Percentiles rank a stretch among this genome's conserved stretches.
These are phyloP conservation scores for Anarsia innoxiella DNA, from an alignment of 2,888 invertebrate genomes.

Conservation along the genomic window DNA sequence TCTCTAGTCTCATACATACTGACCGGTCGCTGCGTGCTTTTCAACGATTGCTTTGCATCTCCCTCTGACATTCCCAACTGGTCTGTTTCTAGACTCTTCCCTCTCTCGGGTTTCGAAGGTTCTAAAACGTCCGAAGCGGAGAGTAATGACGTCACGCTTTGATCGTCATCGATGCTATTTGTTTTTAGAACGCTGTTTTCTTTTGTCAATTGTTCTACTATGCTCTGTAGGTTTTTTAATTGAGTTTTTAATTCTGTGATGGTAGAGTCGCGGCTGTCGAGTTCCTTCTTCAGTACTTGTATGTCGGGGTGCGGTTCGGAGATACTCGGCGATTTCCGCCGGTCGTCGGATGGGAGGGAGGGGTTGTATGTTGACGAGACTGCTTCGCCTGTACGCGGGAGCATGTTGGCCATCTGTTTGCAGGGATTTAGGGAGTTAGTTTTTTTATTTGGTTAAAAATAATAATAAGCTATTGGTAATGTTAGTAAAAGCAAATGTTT, in stretches of 20 bases:
- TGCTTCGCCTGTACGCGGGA: slow-evolving; percentile 51
- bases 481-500: too few species aligned
- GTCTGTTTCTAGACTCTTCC: slow-evolving; percentile 61
- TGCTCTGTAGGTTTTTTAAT: slow-evolving; percentile 76
- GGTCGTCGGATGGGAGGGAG: slow-evolving; percentile 37
- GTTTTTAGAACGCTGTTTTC: slow-evolving; percentile 87
- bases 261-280: slow-evolving; percentile 78
- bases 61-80: slow-evolving; percentile 58
- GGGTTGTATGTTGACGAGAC: slow-evolving; percentile 59
- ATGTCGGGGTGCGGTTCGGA: slow-evolving; percentile 37
- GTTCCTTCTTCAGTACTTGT: slow-evolving; percentile 65
- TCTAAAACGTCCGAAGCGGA: slow-evolving; percentile 26
- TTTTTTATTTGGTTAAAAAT: too few species aligned
- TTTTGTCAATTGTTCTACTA: slow-evolving; percentile 83
- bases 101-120: slow-evolving; percentile 41
- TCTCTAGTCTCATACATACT: slow-evolving; percentile 92
- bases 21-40: slow-evolving; percentile 80
- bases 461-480: too few species aligned
- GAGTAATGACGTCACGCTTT: slow-evolving; percentile 53
- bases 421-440: too few species aligned
- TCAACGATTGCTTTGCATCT: slow-evolving; percentile 55
- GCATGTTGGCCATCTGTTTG: slow-evolving; percentile 38
- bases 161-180: slow-evolving; percentile 61
- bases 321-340: slow-evolving; percentile 33
- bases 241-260: slow-evolving; percentile 79